phyloP scores from a whole-genome alignment of 2,113 vertebrate genomes.

The Neogobius melanostomus region DNA sequence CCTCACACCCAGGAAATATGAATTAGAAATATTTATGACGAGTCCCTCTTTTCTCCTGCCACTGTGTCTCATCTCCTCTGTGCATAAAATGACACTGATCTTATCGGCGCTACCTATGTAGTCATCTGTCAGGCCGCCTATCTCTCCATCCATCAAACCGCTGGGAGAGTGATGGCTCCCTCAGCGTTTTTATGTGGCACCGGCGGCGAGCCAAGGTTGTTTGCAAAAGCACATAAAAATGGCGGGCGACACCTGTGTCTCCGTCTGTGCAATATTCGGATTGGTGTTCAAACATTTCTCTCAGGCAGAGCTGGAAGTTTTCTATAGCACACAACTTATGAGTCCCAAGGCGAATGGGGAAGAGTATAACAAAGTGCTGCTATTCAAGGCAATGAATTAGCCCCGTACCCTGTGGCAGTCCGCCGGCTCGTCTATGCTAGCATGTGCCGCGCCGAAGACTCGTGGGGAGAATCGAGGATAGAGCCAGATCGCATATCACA shows the following conservation, averaged over 20 bases:
- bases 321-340: constrained; percentile 23
- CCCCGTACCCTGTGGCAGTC: constrained; percentile 35
- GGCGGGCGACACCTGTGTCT: constrained; percentile 53
- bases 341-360: constrained; percentile 26
- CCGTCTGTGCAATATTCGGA: constrained; percentile 44
- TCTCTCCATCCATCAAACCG: constrained; percentile 70
- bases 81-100: constrained; percentile 74
- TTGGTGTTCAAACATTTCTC: constrained; percentile 29
- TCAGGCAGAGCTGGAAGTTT: constrained; percentile 27
- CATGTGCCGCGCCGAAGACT: not conserved
- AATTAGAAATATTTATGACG: constrained; percentile 77
- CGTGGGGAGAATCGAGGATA: constrained; percentile 7
- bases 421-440: constrained; percentile 16
- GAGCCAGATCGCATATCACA: constrained; percentile 20
- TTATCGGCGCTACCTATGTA: constrained; percentile 68
- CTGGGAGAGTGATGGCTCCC: constrained; percentile 59
- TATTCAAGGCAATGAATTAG: constrained; percentile 35
- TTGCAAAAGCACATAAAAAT: constrained; percentile 63
- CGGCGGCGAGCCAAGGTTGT: constrained; percentile 63
- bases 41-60: constrained; percentile 42
- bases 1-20: constrained; percentile 63
- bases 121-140: constrained; percentile 70
- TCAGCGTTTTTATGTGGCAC: constrained; percentile 51
- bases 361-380: constrained; percentile 35
- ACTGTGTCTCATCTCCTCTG: constrained; percentile 61